Base-by-base conservation (phyloP, 2,888 invertebrate genomes). In the Hofmannophila pseudospretella region DNA sequence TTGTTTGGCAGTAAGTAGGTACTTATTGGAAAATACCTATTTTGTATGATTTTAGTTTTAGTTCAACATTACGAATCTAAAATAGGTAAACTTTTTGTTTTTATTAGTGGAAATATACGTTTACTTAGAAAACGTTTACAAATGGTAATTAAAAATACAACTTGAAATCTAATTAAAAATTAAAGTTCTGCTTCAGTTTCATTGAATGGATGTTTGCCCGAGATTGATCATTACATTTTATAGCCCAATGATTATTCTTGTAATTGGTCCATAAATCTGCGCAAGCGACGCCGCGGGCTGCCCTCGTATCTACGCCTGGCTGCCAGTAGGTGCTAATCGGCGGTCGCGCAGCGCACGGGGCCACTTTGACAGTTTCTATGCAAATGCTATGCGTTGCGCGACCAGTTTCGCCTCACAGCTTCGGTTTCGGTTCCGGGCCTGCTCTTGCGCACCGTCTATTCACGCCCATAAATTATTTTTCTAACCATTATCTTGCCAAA, bases 311-410 rank as follows among this genome's bases (percentile, higher is more conserved):
- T 30, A 19, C 33, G 32, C 14, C 20, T 34, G 36, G 39, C 50
- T 39, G 41, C 39, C 48, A 62, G 54, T 68, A 80, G 79, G 81
- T 78, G 82, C 76, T 82, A 82, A 82, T 79, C 66, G 71, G 51
- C 47, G 38, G 57, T 62, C 63, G 66, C 60, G 66, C 67, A 61
- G 52, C 51, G 50, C 65, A 59, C 74, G 72, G 74, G 71, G 75
- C 80, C 74, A 67, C 68, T 59, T 70, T 77, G 82, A 81, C 85
- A 84, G 84, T 85, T 82, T 84, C 85, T 86, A 86, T 85, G 86
- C 85, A 85, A 86, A 86, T 86, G 74, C 68, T 68, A 74, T 77
- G 75, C 81, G 79, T 73, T 68, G 69, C 69, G 67, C 68, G 81
- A 84, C 86, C 79, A 81, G 85, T 86, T 85, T 77, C 65, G 74